Evolutionary conservation across 2,888 invertebrate genomes (phyloP).

Genomic region (Syrphus vitripennis): DNA sequence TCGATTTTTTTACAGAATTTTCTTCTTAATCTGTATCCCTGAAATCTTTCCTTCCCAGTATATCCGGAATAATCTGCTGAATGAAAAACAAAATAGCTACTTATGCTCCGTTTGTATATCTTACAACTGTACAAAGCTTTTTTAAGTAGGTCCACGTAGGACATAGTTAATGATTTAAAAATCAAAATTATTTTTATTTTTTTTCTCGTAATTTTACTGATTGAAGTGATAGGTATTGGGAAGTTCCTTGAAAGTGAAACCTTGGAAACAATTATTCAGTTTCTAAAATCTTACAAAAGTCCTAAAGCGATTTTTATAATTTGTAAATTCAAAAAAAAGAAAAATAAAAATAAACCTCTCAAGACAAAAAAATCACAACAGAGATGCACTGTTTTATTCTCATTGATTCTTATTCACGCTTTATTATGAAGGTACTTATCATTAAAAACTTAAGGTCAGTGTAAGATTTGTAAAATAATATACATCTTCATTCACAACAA

Average conservation of each 20-base stretch:
- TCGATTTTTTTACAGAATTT: too few species aligned
- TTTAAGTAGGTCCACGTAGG: too few species aligned
- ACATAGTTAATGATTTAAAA: too few species aligned
- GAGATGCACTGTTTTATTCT: slow-evolving; percentile 15
- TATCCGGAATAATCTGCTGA: too few species aligned
- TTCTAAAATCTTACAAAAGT: slow-evolving; percentile 8
- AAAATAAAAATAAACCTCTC: slow-evolving; percentile 1
- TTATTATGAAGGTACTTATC: background rate
- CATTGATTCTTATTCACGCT: background rate
- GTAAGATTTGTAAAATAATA: background rate
- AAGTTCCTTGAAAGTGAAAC: background rate
- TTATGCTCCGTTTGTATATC: too few species aligned
- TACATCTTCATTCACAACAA: background rate
- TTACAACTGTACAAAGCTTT: too few species aligned
- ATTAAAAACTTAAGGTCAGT: background rate
- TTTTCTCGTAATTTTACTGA: background rate
- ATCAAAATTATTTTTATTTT: background rate
- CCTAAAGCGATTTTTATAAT: slow-evolving; percentile 29
- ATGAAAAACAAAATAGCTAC: too few species aligned
- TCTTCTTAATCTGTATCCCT: too few species aligned
- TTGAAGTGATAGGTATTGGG: background rate
- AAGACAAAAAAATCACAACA: slow-evolving; percentile 9
- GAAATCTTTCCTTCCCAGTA: too few species aligned
- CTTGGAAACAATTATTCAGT: slow-evolving; percentile 26
- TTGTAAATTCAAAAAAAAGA: slow-evolving; percentile 26